Conservation (phyloP, 2,113 vertebrate species). For the Bubo bubo region DNA sequence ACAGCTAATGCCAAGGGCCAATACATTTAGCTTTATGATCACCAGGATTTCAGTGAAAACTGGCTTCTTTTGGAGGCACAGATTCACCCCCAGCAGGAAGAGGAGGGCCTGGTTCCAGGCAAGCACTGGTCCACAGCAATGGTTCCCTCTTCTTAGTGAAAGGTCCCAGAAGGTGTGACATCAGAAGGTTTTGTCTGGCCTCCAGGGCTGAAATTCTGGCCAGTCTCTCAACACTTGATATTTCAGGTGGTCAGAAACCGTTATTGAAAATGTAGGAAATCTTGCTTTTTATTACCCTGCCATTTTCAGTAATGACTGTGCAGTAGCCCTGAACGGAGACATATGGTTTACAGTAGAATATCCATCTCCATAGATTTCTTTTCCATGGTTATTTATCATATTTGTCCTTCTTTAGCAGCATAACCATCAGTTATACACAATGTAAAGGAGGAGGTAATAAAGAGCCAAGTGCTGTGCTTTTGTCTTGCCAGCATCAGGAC, state of each 20-base stretch:
- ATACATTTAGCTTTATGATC: background rate
- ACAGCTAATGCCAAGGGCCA: background rate
- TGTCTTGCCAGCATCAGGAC: slow-evolving; percentile 15
- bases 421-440: background rate
- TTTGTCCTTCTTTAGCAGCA: slow-evolving; percentile 27
- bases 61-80: background rate
- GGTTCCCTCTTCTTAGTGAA: background rate
- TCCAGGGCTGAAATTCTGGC: slow-evolving; percentile 19
- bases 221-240: background rate
- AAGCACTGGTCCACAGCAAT: background rate
- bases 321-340: slow-evolving; percentile 16
- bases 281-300: slow-evolving; percentile 1
- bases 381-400: slow-evolving; percentile 8
- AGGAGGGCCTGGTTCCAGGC: background rate
- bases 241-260: slow-evolving; percentile 5
- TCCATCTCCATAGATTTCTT: slow-evolving; percentile 10
- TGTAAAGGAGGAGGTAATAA: background rate
- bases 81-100: slow-evolving; percentile 5
- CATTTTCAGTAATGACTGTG: background rate
- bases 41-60: background rate
- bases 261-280: background rate
- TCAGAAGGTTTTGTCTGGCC: slow-evolving; percentile 3
- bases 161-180: background rate
- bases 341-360: slow-evolving; percentile 13
- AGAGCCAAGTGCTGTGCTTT: background rate